Base-by-base conservation (phyloP, 2,888 invertebrate genomes). In the Rhimphoctona megacephalus region DNA sequence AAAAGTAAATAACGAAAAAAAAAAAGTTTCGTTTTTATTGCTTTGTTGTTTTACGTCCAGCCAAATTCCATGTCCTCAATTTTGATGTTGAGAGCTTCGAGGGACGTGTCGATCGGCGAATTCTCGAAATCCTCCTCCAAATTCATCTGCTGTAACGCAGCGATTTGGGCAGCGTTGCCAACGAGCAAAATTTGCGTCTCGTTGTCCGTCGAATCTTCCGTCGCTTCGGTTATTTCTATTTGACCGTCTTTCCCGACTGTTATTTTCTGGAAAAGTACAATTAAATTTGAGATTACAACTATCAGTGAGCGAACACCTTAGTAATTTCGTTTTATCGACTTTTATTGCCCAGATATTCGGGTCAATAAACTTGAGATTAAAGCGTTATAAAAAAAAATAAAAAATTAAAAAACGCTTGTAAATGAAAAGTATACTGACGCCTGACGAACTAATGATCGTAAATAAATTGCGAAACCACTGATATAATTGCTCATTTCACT, bases 161-260 rank as follows among this genome's bases (percentile, higher is more conserved):
- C 91, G 46, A 94, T 91, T 89, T 94, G 93, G 25, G 92, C 92
- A 22, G 94, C 90, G 88, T 93, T 92, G 30, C 93, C 91, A 30
- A 93, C 92, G 25, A 94, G 88, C 52, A 94, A 87, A 86, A 94
- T 93, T 83, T 93, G 94, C n/a, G 94, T 92, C 84, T 93, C 92
- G 74, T 91, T 92, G 46, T 93, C 93, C 7, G 88, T 89, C 30
- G 89, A 81, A 67, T 91, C 91, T 49, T 90, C 90, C 46, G 85
- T 88, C 30, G 87, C 88, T 66, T 90, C 92, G 33, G 91, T 90
- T 81, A 91, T 90, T 76, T 92, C 91, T 52, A 91, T 83, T 79
- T 91, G 91, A 9, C 90, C 90, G 81, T 91, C 91, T 86, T 91
- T 91, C 39, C 88, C 90, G 17, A 90, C 85, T 67, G 89, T 90